Evolutionary conservation across 2,113 vertebrate genomes (phyloP).

Genomic region (Morone saxatilis): DNA sequence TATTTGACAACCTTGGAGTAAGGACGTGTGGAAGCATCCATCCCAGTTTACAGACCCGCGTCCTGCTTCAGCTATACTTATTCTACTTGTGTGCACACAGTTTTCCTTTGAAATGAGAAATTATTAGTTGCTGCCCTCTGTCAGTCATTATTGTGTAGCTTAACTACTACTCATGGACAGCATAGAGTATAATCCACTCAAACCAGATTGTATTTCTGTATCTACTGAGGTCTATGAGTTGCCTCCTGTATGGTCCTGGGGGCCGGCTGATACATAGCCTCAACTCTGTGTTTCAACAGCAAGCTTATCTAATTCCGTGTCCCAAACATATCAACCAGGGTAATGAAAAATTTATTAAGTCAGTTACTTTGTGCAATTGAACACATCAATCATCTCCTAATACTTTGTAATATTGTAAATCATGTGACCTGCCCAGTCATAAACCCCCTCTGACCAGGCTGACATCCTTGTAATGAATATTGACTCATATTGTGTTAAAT

Average conservation of each 20-base stretch:
- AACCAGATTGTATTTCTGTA: neutral
- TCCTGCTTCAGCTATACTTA: no score
- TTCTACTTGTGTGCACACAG: no score
- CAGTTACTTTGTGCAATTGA: slow-evolving; percentile 72
- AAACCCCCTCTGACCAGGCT: slow-evolving; percentile 33
- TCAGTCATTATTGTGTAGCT: neutral
- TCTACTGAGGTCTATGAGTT: neutral
- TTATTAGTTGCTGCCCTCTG: no score
- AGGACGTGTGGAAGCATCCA: no score
- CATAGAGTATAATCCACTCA: neutral
- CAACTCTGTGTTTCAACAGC: slow-evolving; percentile 43
- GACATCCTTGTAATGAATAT: slow-evolving; percentile 69
- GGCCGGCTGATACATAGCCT: slow-evolving; percentile 26
- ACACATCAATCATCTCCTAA: slow-evolving; percentile 69
- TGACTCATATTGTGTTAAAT: slow-evolving; percentile 65
- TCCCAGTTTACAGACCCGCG: no score
- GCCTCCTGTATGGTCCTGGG: neutral
- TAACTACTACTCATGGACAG: neutral
- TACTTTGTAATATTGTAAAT: slow-evolving; percentile 52
- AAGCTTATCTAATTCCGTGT: slow-evolving; percentile 59
- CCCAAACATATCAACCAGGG: slow-evolving; percentile 61
- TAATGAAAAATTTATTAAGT: slow-evolving; percentile 74
- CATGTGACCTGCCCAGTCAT: slow-evolving; percentile 35
- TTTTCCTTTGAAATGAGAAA: no score
- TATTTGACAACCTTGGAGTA: no score